These are phyloP conservation scores for Pagetopsis macropterus DNA, from an alignment of 2,797 vertebrate species.

Conservation along the genomic window DNA sequence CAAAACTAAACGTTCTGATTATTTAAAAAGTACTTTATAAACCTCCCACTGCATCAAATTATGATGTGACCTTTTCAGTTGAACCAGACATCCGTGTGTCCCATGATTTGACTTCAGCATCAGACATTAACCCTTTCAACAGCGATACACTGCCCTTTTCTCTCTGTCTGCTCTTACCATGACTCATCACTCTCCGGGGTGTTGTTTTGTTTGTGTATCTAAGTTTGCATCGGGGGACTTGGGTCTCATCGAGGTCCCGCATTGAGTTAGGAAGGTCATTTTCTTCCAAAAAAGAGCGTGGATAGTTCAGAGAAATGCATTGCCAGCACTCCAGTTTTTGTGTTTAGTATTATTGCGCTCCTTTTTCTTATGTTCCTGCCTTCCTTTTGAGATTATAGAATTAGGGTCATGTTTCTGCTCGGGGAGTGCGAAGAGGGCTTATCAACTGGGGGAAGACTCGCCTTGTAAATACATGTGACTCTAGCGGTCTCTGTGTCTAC, in stretches of 20 bases:
- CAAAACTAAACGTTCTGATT: background rate
- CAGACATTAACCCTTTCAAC: conserved; percentile 43
- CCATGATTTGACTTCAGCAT: background rate
- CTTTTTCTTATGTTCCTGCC: conserved; percentile 19
- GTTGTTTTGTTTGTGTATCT: conserved; percentile 59
- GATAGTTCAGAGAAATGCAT: conserved; percentile 24
- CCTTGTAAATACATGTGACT: conserved; percentile 52
- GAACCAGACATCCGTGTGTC: background rate
- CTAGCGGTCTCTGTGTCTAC: conserved; percentile 42
- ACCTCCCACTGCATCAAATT: background rate
- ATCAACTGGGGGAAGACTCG: conserved; percentile 21
- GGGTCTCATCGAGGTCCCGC: conserved; percentile 56
- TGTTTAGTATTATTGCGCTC: conserved; percentile 12
- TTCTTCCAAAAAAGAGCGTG: conserved; percentile 39
- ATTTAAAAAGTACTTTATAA: background rate
- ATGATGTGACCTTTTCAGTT: conserved; percentile 14
- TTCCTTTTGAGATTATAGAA: conserved; percentile 26
- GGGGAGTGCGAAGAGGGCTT: conserved; percentile 49
- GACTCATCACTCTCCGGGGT: conserved; percentile 69
- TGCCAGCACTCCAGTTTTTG: conserved; percentile 3
- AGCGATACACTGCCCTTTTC: conserved; percentile 29
- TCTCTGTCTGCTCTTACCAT: conserved; percentile 34
- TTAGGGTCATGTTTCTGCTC: conserved; percentile 39
- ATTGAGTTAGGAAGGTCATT: conserved; percentile 40
- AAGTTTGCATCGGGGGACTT: conserved; percentile 45